Conservation (phyloP, 2,797 vertebrate genomes). For the Pseudotriccus pelzelni region DNA sequence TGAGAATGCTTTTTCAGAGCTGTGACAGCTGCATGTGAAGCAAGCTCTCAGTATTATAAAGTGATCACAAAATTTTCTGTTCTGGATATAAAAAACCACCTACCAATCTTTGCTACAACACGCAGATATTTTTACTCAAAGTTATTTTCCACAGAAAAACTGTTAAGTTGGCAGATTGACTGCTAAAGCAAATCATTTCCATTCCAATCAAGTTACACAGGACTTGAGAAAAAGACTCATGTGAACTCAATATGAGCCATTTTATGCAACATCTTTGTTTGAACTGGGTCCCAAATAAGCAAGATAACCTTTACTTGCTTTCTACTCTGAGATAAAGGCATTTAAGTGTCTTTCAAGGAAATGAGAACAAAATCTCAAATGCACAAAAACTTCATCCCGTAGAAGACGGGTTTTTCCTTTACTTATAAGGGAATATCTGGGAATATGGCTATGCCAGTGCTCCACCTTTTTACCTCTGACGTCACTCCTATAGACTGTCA, state of each 20-base stretch:
- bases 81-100: conserved; percentile 43
- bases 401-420: background rate
- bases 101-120: conserved; percentile 42
- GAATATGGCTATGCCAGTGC: background rate
- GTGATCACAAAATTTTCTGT: conserved; percentile 11
- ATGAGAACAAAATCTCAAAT: background rate
- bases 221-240: conserved; percentile 11
- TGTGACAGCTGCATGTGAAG: conserved; percentile 31
- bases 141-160: conserved; percentile 52
- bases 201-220: conserved; percentile 41
- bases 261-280: conserved; percentile 34
- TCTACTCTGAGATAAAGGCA: background rate
- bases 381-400: background rate
- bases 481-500: background rate
- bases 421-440: background rate
- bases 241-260: conserved; percentile 19
- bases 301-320: conserved; percentile 14
- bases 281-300: background rate
- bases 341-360: background rate
- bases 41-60: conserved; percentile 36
- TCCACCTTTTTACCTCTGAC: background rate
- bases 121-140: conserved; percentile 43
- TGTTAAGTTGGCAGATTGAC: conserved; percentile 50
- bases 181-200: conserved; percentile 40
- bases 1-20: conserved; percentile 26